Conservation (phyloP, 64 coral and sea anemone species). For the Anthopleura sola region DNA sequence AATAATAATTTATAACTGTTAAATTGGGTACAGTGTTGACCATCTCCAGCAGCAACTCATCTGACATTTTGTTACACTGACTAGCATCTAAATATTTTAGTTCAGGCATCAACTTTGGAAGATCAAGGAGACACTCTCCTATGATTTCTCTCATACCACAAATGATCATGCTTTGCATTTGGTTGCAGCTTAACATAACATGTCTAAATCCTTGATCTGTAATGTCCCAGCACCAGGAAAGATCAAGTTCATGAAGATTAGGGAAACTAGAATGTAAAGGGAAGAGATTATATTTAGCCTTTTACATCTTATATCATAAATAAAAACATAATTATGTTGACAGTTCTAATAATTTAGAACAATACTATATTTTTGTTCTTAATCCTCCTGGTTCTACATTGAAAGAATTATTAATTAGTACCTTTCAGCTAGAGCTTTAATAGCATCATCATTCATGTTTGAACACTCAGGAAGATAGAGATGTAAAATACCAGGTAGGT, state of each 20-base stretch:
- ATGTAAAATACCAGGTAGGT: conserved; percentile 54
- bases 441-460: conserved; percentile 62
- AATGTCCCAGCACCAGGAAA: conserved; percentile 94
- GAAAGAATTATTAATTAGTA: too few relatives aligned
- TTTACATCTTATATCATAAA: too few relatives aligned
- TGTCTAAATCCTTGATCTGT: conserved; percentile 68
- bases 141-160: conserved; percentile 55
- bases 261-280: conserved; percentile 56
- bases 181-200: conserved; percentile 46
- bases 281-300: too few relatives aligned
- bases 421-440: conserved; percentile 54
- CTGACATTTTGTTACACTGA: conserved; percentile 81
- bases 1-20: conserved; percentile 76
- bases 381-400: too few relatives aligned
- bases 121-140: conserved; percentile 60
- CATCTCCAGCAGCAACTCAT: conserved; percentile 72
- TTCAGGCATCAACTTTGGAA: conserved; percentile 37
- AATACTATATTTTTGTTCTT: too few relatives aligned
- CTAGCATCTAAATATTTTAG: conserved; percentile 70
- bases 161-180: conserved; percentile 53
- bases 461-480: conserved; percentile 73
- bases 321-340: too few relatives aligned
- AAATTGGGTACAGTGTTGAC: conserved; percentile 46
- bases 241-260: conserved; percentile 64
- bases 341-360: too few relatives aligned